Conservation (phyloP, 37 sponge, comb jelly and placozoan species). For the Spongia lamella region DNA sequence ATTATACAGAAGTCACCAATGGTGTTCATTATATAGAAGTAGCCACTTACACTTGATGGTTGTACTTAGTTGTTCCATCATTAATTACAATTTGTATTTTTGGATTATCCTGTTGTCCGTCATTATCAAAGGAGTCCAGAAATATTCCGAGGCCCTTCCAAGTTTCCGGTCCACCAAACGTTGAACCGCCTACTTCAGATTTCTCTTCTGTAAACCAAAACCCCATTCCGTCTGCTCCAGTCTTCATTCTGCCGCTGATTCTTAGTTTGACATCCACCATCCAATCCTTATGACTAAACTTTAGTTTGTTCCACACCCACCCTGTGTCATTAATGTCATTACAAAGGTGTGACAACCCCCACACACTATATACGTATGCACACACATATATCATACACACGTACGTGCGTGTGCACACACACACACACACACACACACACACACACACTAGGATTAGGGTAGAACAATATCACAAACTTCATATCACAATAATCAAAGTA, state of each 20-base stretch:
- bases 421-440: slow-evolving; percentile 43
- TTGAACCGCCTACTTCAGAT: slow-evolving; percentile 38
- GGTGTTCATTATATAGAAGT: too few relatives aligned
- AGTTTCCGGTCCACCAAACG: slow-evolving; percentile 68
- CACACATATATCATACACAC: background rate
- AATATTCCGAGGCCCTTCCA: slow-evolving; percentile 85
- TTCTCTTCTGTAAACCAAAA: slow-evolving; percentile 68
- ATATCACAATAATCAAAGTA: too few relatives aligned
- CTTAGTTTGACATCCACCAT: slow-evolving; percentile 52
- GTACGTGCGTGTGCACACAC: slow-evolving; percentile 3
- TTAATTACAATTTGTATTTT: slow-evolving; percentile 69
- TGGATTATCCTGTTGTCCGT: slow-evolving; percentile 87
- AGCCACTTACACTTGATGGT: slow-evolving; percentile 55
- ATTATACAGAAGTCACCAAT: too few relatives aligned
- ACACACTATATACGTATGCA: slow-evolving; percentile 4
- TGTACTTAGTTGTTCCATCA: slow-evolving; percentile 54
- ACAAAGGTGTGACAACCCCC: background rate
- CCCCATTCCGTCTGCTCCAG: slow-evolving; percentile 95
- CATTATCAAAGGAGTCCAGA: slow-evolving; percentile 93
- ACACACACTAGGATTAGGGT: too few relatives aligned
- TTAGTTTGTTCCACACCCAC: slow-evolving; percentile 60
- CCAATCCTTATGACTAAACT: slow-evolving; percentile 31
- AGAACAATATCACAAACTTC: too few relatives aligned
- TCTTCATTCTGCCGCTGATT: slow-evolving; percentile 69
- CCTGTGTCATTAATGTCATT: too few relatives aligned